Evolutionary conservation across 2,797 vertebrate genomes (phyloP).

Genomic region (Helicolenus hilgendorfi): DNA sequence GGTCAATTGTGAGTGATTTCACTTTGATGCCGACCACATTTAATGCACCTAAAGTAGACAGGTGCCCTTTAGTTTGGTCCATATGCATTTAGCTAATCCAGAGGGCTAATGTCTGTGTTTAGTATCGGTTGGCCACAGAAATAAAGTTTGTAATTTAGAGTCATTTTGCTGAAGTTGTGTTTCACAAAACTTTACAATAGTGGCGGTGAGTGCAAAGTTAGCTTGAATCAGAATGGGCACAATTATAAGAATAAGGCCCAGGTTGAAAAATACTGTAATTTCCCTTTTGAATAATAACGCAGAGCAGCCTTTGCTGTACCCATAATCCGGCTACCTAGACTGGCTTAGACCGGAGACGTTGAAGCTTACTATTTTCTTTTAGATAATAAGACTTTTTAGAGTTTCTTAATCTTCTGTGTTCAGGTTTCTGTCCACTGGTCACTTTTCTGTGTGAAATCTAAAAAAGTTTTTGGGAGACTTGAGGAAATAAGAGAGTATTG

Average conservation of each 20-base stretch:
- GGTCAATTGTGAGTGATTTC: not conserved
- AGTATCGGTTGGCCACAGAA: not conserved
- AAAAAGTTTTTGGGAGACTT: conserved; percentile 48
- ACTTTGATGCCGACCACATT: not conserved
- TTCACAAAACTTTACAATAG: not conserved
- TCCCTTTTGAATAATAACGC: not conserved
- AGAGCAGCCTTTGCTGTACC: not conserved
- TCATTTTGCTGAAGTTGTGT: not conserved
- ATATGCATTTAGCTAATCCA: not conserved
- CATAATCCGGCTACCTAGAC: not conserved
- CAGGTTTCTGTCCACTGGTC: not conserved
- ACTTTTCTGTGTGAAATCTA: conserved; percentile 30
- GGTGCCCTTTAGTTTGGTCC: not conserved
- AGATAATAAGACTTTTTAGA: conserved; percentile 15
- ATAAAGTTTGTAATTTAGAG: not conserved
- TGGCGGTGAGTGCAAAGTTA: not conserved
- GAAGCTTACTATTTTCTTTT: not conserved
- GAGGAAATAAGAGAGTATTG: conserved; percentile 49
- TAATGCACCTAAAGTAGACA: not conserved
- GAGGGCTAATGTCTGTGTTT: not conserved
- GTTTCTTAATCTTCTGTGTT: conserved; percentile 12
- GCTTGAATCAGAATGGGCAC: not conserved
- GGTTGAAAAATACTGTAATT: not conserved
- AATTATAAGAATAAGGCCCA: not conserved
- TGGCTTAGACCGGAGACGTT: not conserved